These are phyloP conservation scores for Baronia brevicornis DNA, from an alignment of 2,888 invertebrate genomes.

Conservation along the genomic window DNA sequence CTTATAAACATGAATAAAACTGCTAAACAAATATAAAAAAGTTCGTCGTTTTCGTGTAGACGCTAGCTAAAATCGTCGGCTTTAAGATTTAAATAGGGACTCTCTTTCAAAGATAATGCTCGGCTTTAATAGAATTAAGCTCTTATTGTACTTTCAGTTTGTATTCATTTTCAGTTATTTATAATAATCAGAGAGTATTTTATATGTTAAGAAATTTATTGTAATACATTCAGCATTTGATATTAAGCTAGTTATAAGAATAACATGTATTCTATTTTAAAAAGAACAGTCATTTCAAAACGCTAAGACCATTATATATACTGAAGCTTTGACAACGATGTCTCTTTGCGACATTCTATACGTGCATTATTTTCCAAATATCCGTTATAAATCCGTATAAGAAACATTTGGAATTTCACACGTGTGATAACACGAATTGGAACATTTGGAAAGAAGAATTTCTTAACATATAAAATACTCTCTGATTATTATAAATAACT, in stretches of 20 bases:
- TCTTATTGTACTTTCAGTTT: constrained; percentile 4
- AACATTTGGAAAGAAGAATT: too few relatives aligned
- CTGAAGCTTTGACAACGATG: too few relatives aligned
- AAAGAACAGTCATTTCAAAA: too few relatives aligned
- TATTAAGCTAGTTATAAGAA: too few relatives aligned
- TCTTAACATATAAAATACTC: not conserved
- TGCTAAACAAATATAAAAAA: constrained; percentile 10
- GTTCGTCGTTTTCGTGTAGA: constrained; percentile 10
- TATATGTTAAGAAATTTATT: not conserved
- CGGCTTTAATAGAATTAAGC: constrained; percentile 10
- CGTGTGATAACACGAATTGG: too few relatives aligned
- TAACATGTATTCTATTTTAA: too few relatives aligned
- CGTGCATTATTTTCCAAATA: too few relatives aligned
- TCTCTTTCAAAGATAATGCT: constrained; percentile 4
- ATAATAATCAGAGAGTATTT: not conserved
- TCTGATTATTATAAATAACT: constrained; percentile 1
- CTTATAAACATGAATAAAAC: constrained; percentile 10
- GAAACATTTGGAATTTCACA: too few relatives aligned
- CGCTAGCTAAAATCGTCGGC: constrained; percentile 7
- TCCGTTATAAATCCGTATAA: too few relatives aligned
- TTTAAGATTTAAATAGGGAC: constrained; percentile 10
- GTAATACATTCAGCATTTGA: too few relatives aligned
- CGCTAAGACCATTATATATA: too few relatives aligned
- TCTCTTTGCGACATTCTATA: too few relatives aligned
- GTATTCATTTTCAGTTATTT: not conserved